Base-by-base conservation (phyloP, 2,888 invertebrate genomes). In the Arge pagana region DNA sequence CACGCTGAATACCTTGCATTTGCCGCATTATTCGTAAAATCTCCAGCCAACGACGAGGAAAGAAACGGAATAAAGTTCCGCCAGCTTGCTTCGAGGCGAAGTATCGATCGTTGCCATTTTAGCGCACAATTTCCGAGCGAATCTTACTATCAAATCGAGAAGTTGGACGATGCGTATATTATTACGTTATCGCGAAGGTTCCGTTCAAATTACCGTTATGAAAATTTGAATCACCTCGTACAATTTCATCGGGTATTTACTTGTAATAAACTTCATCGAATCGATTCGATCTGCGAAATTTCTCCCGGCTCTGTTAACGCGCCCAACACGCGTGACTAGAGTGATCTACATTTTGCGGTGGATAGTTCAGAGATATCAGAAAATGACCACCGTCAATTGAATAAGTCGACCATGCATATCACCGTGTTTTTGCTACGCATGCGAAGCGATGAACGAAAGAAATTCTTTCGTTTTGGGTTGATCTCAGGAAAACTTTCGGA, bases 291-390 rank as follows among this genome's bases (percentile, higher is more conserved):
- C 31, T 13, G 21, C 21, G n/a, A 21, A 5, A 45, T 33, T 13
- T 18, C 24, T 4, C 24, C 26, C 15, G 8, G 10, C 18, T 7
- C 50, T 33, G 53, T 59, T 59, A 55, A 18, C n/a, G 36, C 48
- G 54, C 23, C 50, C 48, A 49, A 49, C 16, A 53, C 39, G 48
- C 58, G 33, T 48, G 53, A 53, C 53, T 52, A 51, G 35, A 28
- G 21, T 35, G 50, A 43, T 51, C 41, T 42, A 51, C 41, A 51
- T 51, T 43, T 35, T 36, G 19, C 16, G 21, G 13, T 26, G 23
- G 4, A 33, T 33, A 13, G 30, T 11, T 7, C 31, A 19, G 30
- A 33, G 3, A 33, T 33, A 18, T n/a, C 41, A 23, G 8, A 7
- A 40, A 40, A 40, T 40, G 7, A 40, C 8, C 11, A 16, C 10